Evolutionary conservation across 2,888 invertebrate species (phyloP), one percentile per base, ranked within the genome.

Genomic region (Cerastis rubricosa): DNA sequence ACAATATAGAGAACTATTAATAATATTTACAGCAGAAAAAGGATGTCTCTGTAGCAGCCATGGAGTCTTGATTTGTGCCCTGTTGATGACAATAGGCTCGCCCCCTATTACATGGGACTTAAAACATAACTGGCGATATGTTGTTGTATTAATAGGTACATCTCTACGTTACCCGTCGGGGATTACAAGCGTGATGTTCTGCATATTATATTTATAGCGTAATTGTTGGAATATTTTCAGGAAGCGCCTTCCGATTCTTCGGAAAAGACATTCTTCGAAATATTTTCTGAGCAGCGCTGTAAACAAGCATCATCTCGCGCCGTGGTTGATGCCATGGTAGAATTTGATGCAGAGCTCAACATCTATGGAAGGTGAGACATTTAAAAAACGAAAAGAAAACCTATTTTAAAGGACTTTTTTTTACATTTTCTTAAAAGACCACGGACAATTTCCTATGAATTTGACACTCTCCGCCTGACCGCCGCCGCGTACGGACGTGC

Each of bases 281-380:
- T 94, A 66, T 97, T 97, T 89, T 95, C 97, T 1, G 94, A 96
- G 63, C 95, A 97, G 67, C 93, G 96, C 0, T 97, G 97, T 88
- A 97, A 97, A 71, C 95, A 97, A 73, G 93, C 97, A 19, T 96
- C 97, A 2, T 97, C 98, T 0, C 95, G 94, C 73, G 94, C 95
- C 0, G 91, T 98, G 2, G 96, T 98, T 82, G 92, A 97, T 80
- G 98, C 97, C 87, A 98, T 98, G 98, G 97, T 97, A 25, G 93
- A 97, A 57, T 95, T 97, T 14, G 98, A 98, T 84, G 92, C 91
- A 0, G 93, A 94, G 81, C 95, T 97, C 64, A 97, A 98, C 90
- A 93, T 98, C 1, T 98, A 97, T 90, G 94, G 97, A 69, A 95
- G 97, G 91, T 96, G 90, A 91, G 92, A 78, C 19, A 74, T 69